Evolutionary conservation across 2,113 vertebrate species (phyloP), one percentile per base, ranked within the genome.

Genomic region (Malurus melanocephalus): DNA sequence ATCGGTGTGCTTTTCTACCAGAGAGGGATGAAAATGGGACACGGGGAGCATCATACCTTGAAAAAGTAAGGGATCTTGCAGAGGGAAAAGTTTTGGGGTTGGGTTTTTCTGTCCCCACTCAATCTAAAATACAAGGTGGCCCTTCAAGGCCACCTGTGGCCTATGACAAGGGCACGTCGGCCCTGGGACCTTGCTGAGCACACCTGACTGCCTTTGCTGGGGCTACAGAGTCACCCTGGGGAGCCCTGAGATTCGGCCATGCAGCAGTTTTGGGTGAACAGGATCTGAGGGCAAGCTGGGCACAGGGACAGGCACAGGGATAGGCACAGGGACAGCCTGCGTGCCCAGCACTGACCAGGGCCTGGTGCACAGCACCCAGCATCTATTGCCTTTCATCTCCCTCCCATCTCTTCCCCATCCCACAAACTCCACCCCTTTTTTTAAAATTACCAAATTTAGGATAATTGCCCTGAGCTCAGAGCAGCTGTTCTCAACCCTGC

Each of bases 391-490:
- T 93, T 93, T 90, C 80, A 88, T 93, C 42, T 91, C 64, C 21
- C 26, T 59, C 13, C 88, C 51, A 73, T 6, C 32, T 59, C 43
- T 89, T 89, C 52, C 40, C 43, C 2, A 2, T n/a, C 49, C 68
- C 49, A 35, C 27, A 78, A 55, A 93, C 9, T 4, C 17, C 61
- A 42, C n/a, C 30, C 4, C 3, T 30, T 30, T 51, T 49, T 40
- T 49, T 21, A 6, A 22, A 84, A 83, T 79, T 51, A 57, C 27
- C 7, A 30, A 78, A 79, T 88, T 42, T 42, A 86, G 3, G 42
- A 72, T 93, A 92, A 94, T 94, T 86, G 21, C 38, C 19, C 28
- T 33, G 13, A 86, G 66, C 80, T 72, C 69, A 56, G 86, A 72
- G 86, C 84, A 67, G 40, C 42, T 49, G 24, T 52, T 84, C 80